phyloP scores from a whole-genome alignment of 2,797 vertebrate species.

The Pseudochromis fuscus region DNA sequence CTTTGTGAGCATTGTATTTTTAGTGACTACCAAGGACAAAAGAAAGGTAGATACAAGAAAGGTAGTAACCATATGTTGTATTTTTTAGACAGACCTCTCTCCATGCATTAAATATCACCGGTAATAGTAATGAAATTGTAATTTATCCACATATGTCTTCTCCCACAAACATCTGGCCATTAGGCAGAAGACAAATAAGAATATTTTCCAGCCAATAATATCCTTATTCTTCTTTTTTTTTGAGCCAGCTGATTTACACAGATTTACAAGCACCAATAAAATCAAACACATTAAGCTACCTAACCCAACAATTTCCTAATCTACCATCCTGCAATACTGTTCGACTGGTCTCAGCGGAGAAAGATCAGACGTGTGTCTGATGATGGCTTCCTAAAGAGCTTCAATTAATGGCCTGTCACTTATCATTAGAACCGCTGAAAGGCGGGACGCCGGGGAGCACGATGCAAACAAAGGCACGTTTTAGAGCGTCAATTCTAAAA shows the following conservation, averaged over 20 bases:
- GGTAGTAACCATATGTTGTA: too few species aligned
- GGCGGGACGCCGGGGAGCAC: conserved; percentile 84
- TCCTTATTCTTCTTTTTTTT: conserved; percentile 18
- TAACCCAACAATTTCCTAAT: conserved; percentile 71
- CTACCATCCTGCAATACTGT: conserved; percentile 47
- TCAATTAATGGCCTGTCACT: conserved; percentile 90
- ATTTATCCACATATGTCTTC: conserved; percentile 20
- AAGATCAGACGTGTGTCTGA: conserved; percentile 88
- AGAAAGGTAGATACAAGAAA: not conserved
- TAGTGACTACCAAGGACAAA: not conserved
- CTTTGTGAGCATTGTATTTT: not conserved
- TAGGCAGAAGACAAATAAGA: conserved; percentile 26
- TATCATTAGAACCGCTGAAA: conserved; percentile 84
- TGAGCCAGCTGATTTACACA: conserved; percentile 50
- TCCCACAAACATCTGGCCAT: conserved; percentile 9
- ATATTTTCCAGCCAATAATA: conserved; percentile 46
- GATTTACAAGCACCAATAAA: conserved; percentile 71
- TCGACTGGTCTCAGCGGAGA: conserved; percentile 69
- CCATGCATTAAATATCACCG: conserved; percentile 11
- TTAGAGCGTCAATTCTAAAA: conserved; percentile 85
- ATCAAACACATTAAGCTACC: conserved; percentile 66
- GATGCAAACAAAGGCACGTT: conserved; percentile 93
- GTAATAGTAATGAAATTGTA: conserved; percentile 29
- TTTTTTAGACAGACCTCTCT: too few species aligned
- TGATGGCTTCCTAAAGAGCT: conserved; percentile 89